These are phyloP conservation scores for Hydropotes inermis DNA, from an alignment of 2,113 vertebrate species.

Conservation along the genomic window DNA sequence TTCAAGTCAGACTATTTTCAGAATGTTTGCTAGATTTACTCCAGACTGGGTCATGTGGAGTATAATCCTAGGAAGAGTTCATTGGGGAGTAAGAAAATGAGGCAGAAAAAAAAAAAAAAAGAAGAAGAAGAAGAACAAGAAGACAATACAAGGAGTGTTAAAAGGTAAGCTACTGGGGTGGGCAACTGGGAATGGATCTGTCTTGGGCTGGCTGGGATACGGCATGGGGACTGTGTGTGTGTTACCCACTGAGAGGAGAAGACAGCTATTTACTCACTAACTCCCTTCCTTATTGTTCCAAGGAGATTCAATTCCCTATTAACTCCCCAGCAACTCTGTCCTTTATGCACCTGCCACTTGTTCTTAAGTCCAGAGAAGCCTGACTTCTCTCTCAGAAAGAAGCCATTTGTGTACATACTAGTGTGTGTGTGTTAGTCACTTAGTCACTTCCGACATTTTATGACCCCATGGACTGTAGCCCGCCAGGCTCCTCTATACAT, in stretches of 20 bases:
- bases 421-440: not conserved
- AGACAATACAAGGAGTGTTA: not conserved
- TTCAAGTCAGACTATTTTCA: not conserved
- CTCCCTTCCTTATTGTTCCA: not conserved
- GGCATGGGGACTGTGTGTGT: not conserved
- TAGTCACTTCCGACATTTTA: fast-evolving
- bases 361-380: not conserved
- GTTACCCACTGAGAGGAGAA: not conserved
- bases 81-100: not conserved
- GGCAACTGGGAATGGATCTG: not conserved
- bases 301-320: not conserved
- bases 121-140: not conserved
- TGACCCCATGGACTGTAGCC: not conserved
- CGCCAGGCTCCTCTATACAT: not conserved
- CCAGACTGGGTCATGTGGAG: not conserved
- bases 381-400: not conserved
- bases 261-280: not conserved
- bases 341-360: not conserved
- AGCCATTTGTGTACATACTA: not conserved
- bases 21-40: not conserved
- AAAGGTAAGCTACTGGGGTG: not conserved
- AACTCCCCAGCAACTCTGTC: not conserved
- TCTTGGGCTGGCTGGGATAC: not conserved
- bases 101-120: not conserved
- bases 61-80: not conserved